phyloP scores from a whole-genome alignment of 1,140 invertebrate species.

The Thalassaphorura encarpata region DNA sequence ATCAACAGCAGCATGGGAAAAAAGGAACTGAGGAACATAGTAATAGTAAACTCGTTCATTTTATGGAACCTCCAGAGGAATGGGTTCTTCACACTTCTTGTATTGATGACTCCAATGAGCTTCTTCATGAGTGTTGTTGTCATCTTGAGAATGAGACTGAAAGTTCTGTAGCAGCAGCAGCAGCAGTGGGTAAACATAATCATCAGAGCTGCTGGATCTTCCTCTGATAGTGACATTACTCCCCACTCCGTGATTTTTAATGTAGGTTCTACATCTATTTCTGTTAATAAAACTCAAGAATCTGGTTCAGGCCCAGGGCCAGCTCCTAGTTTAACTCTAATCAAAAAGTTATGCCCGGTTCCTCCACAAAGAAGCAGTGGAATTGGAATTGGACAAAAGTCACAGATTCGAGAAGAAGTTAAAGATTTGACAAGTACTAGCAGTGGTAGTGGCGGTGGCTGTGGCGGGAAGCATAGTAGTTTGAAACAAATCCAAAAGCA shows the following conservation, averaged over 20 bases:
- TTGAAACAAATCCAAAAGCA: conserved; percentile 6
- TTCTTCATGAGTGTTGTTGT: conserved; percentile 29
- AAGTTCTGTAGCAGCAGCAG: background rate
- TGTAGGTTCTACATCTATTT: conserved; percentile 11
- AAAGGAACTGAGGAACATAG: background rate
- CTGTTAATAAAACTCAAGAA: background rate
- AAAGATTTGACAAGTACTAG: conserved; percentile 16
- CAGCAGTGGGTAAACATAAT: conserved; percentile 12
- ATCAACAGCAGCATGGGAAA: background rate
- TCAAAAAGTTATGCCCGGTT: background rate
- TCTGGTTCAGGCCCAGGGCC: background rate
- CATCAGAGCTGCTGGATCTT: conserved; percentile 7
- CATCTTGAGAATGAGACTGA: conserved; percentile 13
- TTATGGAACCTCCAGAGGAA: conserved; percentile 21
- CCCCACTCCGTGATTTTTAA: conserved; percentile 29
- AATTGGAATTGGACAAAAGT: background rate
- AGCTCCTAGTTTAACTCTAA: background rate
- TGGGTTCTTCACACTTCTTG: conserved; percentile 31
- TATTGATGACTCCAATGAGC: conserved; percentile 24
- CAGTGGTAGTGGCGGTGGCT: conserved; percentile 11
- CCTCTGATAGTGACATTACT: conserved; percentile 24
- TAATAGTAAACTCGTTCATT: background rate
- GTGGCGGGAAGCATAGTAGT: background rate
- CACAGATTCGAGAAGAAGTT: background rate
- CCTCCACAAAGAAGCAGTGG: background rate